These are phyloP conservation scores for Coenonympha glycerion DNA, from an alignment of 2,888 invertebrate species.

Conservation along the genomic window DNA sequence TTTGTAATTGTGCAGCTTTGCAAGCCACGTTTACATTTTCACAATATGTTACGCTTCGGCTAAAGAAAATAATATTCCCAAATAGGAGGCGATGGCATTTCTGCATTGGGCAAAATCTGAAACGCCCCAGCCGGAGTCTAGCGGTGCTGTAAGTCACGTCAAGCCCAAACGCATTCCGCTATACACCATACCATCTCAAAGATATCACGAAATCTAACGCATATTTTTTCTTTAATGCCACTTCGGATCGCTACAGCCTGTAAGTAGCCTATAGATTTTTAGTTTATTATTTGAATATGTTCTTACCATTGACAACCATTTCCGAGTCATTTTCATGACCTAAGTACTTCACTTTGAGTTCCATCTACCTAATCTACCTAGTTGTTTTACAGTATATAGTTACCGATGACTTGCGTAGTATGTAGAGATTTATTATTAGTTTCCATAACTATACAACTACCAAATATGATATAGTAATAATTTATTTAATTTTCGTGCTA, in stretches of 20 bases:
- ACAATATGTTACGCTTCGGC: constrained; percentile 50
- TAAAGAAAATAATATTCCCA: constrained; percentile 51
- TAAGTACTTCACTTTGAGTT: constrained; percentile 11
- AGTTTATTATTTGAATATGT: constrained; percentile 14
- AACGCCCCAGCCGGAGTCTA: constrained; percentile 60
- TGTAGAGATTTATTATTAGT: too few relatives aligned
- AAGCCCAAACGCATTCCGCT: constrained; percentile 35
- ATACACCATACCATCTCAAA: constrained; percentile 42
- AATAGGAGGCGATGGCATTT: constrained; percentile 71
- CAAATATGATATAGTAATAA: too few relatives aligned
- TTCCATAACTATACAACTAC: too few relatives aligned
- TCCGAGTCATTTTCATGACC: constrained; percentile 12
- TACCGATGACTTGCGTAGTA: constrained; percentile 1
- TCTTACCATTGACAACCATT: constrained; percentile 15
- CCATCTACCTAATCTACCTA: not conserved
- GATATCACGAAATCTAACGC: constrained; percentile 70
- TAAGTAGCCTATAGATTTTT: constrained; percentile 53
- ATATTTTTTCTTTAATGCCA: constrained; percentile 69
- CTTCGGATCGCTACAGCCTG: constrained; percentile 71
- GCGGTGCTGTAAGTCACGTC: constrained; percentile 71
- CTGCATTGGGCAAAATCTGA: constrained; percentile 65
- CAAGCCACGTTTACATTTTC: constrained; percentile 26
- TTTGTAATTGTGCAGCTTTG: constrained; percentile 30
- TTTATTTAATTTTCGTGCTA: too few relatives aligned
- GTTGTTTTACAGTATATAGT: not conserved